Base-by-base conservation (phyloP, 2,888 invertebrate genomes). In the Drosophila mulleri region DNA sequence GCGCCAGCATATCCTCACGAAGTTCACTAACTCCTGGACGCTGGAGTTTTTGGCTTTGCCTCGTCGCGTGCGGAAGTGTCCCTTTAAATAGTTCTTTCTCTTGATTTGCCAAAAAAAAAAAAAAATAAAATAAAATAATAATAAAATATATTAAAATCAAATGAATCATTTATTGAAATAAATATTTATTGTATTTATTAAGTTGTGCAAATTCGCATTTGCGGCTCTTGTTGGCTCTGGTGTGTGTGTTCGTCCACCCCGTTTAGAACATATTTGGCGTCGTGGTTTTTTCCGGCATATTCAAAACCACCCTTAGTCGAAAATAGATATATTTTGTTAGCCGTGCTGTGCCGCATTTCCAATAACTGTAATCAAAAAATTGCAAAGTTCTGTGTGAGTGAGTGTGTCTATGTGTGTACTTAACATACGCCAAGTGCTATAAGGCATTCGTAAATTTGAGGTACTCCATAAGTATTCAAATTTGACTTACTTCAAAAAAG, bases 41-140 rank as follows among this genome's bases (percentile, higher is more conserved):
- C 84, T 61, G 78, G 87, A 91, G 91, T 91, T 90, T 84, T 80
- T 75, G 85, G 77, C 88, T 87, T 84, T 84, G 65, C 69, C 70
- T 84, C 79, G 80, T 75, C 77, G 82, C 82, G 88, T 79, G 71
- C 80, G 83, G 85, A 87, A 89, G 83, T 82, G 61, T 54, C 32
- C 32, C 58, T 53, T 45, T 12, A 37, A 35, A 11, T 29, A 41
- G 50, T 56, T 59, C 61, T 39, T 44, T 35, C 23, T 5, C 16
- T 37, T 35, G 8, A 29, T 7, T 54, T n/a, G n/a, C 18, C 26
- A 12, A 56, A 42, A 18, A 4, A 41, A 1, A 14, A 26, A 32
- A 11, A 9, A 9, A 32, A 32, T 11, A 32, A 32, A 32, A 2
- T 0, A 32, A 32, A 32, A 2, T 32, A 3, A 32, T 1, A 32